Conservation (phyloP, 2,113 vertebrate genomes). For the Sclerurus mexicanus region DNA sequence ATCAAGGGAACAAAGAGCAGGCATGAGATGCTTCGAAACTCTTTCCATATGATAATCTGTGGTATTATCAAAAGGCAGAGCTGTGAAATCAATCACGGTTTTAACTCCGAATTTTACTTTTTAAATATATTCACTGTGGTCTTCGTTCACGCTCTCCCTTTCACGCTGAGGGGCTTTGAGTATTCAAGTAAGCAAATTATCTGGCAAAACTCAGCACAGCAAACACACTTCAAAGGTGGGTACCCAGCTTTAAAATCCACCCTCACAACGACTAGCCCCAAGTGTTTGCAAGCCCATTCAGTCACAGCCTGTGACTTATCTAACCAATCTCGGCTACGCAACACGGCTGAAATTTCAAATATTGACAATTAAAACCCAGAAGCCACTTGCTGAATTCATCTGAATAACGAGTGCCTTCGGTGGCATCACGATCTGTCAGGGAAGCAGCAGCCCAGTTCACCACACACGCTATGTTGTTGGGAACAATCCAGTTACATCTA, state of each 20-base stretch:
- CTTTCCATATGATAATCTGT: slow-evolving; percentile 36
- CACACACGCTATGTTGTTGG: background rate
- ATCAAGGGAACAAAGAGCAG: slow-evolving; percentile 29
- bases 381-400: background rate
- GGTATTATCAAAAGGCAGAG: slow-evolving; percentile 33
- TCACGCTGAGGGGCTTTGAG: background rate
- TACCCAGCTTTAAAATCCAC: background rate
- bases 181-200: slow-evolving; percentile 28
- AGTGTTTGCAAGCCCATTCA: background rate
- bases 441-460: background rate
- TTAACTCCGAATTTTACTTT: background rate
- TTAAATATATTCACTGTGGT: slow-evolving; percentile 23
- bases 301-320: background rate
- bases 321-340: background rate
- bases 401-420: background rate
- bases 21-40: background rate
- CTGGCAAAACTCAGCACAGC: background rate
- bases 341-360: background rate
- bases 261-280: background rate
- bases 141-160: background rate
- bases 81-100: slow-evolving; percentile 29
- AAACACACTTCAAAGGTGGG: background rate
- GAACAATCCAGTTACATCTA: background rate
- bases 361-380: slow-evolving; percentile 3
- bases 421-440: background rate